These are phyloP conservation scores for Trichonephila clavata DNA, from an alignment of 1,140 invertebrate species.

Conservation along the genomic window DNA sequence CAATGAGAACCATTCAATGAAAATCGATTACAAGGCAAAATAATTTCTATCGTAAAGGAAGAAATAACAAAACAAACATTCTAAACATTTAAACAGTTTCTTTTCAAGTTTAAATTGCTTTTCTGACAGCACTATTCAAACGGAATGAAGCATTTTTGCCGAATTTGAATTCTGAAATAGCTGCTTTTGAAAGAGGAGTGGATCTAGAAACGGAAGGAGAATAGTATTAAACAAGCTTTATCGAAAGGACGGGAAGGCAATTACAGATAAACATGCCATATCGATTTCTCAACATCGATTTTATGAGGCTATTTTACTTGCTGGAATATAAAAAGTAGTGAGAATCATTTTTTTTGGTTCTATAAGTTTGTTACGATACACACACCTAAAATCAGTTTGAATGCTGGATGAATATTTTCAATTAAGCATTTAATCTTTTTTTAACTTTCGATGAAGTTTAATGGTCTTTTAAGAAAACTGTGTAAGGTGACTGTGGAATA, in stretches of 20 bases:
- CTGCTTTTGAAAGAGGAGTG: conserved; percentile 11
- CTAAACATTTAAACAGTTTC: conserved; percentile 45
- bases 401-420: not conserved
- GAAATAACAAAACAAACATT: conserved; percentile 16
- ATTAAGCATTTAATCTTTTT: not conserved
- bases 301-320: conserved; percentile 25
- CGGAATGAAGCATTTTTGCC: conserved; percentile 46
- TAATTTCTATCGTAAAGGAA: not conserved
- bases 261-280: conserved; percentile 48
- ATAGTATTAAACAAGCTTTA: conserved; percentile 53
- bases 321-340: not conserved
- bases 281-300: conserved; percentile 43
- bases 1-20: conserved; percentile 19
- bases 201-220: conserved; percentile 37
- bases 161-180: conserved; percentile 46
- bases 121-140: conserved; percentile 48
- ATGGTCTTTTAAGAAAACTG: not conserved
- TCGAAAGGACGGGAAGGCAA: conserved; percentile 35
- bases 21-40: conserved; percentile 6
- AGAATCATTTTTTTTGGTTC: not conserved
- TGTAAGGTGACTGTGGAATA: too few species aligned
- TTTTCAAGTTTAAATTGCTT: conserved; percentile 53
- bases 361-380: not conserved
- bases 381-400: not conserved
- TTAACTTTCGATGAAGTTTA: not conserved